phyloP scores from a whole-genome alignment of 2,888 invertebrate species.

The Lepidocyrtinus sp. region DNA sequence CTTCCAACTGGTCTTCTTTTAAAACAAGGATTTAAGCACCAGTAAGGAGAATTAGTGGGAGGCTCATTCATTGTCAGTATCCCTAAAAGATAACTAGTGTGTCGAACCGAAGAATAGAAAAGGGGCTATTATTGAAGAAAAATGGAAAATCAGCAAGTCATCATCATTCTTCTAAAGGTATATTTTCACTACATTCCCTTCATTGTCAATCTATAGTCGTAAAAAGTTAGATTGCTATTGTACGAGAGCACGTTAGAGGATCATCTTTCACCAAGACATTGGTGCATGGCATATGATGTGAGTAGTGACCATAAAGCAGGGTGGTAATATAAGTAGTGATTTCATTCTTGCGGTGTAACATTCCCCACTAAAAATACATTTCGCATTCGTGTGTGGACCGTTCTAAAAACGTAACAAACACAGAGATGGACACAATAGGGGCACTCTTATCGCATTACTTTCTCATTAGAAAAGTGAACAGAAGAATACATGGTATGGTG shows the following conservation, averaged over 20 bases:
- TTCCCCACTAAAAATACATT: conserved; percentile 11
- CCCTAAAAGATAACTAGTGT: conserved; percentile 2
- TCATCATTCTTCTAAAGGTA: conserved; percentile 8
- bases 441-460: conserved; percentile 31
- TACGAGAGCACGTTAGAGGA: conserved; percentile 7
- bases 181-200: background rate
- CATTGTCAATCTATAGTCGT: conserved; percentile 7
- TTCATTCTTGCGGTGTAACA: conserved; percentile 8
- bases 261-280: conserved; percentile 19
- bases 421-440: background rate
- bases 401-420: background rate
- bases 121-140: background rate
- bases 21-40: background rate
- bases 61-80: too few relatives aligned
- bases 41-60: background rate
- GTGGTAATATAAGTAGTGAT: conserved; percentile 15
- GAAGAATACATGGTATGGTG: conserved; percentile 19
- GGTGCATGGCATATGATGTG: too few relatives aligned
- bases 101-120: background rate
- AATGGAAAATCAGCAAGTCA: conserved; percentile 4
- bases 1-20: background rate
- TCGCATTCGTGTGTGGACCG: background rate
- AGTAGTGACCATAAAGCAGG: background rate
- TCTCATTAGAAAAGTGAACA: conserved; percentile 33
- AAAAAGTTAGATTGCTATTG: conserved; percentile 15